Conservation (phyloP, 2,888 invertebrate genomes). For the Palloptera scutellata region DNA sequence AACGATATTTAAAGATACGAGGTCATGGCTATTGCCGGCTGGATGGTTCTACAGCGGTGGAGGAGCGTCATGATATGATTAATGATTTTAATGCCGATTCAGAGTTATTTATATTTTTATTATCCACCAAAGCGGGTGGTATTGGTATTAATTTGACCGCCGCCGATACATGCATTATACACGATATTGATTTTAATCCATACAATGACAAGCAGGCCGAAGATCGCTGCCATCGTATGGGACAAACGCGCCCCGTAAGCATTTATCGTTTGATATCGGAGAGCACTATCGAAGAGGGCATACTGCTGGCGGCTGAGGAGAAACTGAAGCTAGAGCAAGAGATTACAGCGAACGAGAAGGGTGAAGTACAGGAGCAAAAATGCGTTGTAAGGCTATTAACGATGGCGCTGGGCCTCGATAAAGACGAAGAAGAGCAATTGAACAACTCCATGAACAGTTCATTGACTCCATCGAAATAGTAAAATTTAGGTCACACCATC, state of each 20-base stretch:
- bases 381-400: conserved; percentile 83
- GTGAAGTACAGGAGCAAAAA: conserved; percentile 71
- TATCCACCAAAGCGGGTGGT: conserved; percentile 96
- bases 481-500: too few species aligned
- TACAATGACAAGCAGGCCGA: conserved; percentile 99
- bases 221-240: conserved; percentile 84
- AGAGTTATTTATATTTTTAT: conserved; percentile 85
- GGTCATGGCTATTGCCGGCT: conserved; percentile 80
- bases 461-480: conserved; percentile 47
- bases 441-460: conserved; percentile 54
- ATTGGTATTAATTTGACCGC: conserved; percentile 92
- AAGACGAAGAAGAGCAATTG: conserved; percentile 53
- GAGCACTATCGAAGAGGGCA: conserved; percentile 92
- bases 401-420: conserved; percentile 74
- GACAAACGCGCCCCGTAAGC: conserved; percentile 81
- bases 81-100: conserved; percentile 83
- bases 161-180: conserved; percentile 94
- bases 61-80: conserved; percentile 86
- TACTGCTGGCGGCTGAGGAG: conserved; percentile 87
- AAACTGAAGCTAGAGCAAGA: conserved; percentile 92
- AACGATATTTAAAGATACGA: conserved; percentile 82
- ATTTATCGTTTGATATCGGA: conserved; percentile 86
- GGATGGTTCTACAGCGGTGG: conserved; percentile 90
- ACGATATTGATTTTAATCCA: conserved; percentile 98
- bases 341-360: conserved; percentile 72